Evolutionary conservation across 2,888 invertebrate species (phyloP), one percentile per base, ranked within the genome.

Genomic region (Spodoptera picta): DNA sequence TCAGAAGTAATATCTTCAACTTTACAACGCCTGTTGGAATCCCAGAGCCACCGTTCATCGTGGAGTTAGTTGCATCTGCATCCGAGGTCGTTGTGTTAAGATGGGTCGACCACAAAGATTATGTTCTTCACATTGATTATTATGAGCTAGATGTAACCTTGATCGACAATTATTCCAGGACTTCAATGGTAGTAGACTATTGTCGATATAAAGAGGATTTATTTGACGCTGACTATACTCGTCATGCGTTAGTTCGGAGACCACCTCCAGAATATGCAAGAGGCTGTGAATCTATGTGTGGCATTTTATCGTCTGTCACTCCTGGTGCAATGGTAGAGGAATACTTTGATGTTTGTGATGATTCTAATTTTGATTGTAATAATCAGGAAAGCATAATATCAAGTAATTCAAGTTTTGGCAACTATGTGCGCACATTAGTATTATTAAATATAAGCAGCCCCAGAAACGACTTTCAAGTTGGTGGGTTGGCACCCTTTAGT

Each of bases 51-150:
- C 91, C 94, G 1, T 94, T 94, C 67, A 88, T 94, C 27, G 74
- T 81, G 12, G 90, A 93, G 69, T 70, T 94, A 41, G 88, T 88
- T 1, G 92, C 94, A 6, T 78, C 79, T 23, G 84, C 85, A 7
- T 81, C 87, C 11, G 83, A 87, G 27, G 62, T 80, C 1, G 86
- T 90, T 3, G 88, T 88, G 7, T 67, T 94, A 14, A 84, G 83
- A 42, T 94, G 94, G 94, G 88, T 91, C 2, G 87, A 93, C 65
- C 93, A 94, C 69, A 83, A 83, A 70, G 85, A 93, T 66, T 94
- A 92, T 69, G 65, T 69, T 27, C 73, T 74, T 14, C 85, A 89
- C 62, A 90, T 94, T 14, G 81, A 84, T 41, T 84, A 85, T 54
- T 92, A 93, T 53, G 88, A 92, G 77, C 74, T 94, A 23, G 91